phyloP scores from a whole-genome alignment of 1,140 invertebrate genomes.

The Drosophila paulistorum region DNA sequence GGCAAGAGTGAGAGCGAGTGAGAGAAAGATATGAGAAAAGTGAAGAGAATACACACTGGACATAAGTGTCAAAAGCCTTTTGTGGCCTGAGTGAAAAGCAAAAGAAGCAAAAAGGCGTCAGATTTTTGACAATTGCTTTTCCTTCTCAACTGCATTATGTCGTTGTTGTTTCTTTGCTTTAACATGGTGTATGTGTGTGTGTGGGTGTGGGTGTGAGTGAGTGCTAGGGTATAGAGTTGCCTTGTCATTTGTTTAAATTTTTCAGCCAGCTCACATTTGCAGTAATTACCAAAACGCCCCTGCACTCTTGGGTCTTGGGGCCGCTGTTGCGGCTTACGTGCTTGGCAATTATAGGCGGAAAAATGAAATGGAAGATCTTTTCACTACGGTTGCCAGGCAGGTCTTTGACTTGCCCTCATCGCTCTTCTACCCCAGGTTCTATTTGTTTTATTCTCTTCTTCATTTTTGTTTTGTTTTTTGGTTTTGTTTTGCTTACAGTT shows the following conservation, averaged over 20 bases:
- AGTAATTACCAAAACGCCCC: conserved; percentile 42
- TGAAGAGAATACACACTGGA: conserved; percentile 26
- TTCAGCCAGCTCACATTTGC: conserved; percentile 44
- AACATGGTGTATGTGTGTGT: background rate
- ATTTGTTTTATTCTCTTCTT: background rate
- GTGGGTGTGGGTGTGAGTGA: background rate
- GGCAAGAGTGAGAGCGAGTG: background rate
- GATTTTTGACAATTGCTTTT: conserved; percentile 56
- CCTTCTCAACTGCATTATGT: background rate
- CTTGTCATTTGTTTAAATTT: conserved; percentile 47
- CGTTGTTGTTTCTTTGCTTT: conserved; percentile 1
- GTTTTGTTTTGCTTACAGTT: background rate
- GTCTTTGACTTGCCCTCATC: conserved; percentile 14
- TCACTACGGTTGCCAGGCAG: conserved; percentile 1
- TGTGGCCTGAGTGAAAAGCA: conserved; percentile 38
- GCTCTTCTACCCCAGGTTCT: background rate
- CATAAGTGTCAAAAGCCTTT: conserved; percentile 66
- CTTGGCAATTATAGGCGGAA: conserved; percentile 28
- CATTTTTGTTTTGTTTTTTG: background rate
- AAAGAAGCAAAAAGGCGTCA: conserved; percentile 29
- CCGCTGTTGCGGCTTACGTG: conserved; percentile 16
- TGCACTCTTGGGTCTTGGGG: background rate
- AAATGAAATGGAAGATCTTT: conserved; percentile 39
- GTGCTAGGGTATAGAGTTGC: conserved; percentile 5
- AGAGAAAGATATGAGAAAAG: background rate